Evolutionary conservation across 2,113 vertebrate species (phyloP).

Genomic region (Uria lomvia): DNA sequence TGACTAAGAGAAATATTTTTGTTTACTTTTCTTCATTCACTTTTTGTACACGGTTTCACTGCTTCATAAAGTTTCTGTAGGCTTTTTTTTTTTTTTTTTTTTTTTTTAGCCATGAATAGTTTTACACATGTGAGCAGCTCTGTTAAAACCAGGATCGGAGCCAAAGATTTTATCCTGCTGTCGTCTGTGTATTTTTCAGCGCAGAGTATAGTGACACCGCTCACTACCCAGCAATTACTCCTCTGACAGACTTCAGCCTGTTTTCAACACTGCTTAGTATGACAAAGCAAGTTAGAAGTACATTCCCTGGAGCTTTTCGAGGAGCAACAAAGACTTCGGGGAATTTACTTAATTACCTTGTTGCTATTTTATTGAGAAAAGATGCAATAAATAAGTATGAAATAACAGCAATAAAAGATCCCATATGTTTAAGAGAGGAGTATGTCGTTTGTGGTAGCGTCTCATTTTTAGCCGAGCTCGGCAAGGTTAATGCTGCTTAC

Average conservation of each 20-base stretch:
- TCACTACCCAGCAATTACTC: background rate
- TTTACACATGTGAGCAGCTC: background rate
- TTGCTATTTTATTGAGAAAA: constrained; percentile 1
- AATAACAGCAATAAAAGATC: background rate
- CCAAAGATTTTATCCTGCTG: constrained; percentile 18
- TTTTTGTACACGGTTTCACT: background rate
- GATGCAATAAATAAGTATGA: background rate
- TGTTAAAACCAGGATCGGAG: background rate
- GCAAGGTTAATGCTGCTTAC: background rate
- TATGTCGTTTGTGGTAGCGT: background rate
- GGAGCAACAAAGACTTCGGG: background rate
- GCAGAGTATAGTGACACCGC: background rate
- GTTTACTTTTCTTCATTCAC: background rate
- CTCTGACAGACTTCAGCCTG: background rate
- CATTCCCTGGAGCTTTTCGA: background rate
- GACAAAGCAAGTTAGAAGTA: background rate
- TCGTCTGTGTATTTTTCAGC: background rate
- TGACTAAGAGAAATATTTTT: background rate
- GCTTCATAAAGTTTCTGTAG: background rate
- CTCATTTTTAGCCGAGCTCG: background rate
- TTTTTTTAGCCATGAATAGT: background rate
- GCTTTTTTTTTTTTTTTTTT: background rate
- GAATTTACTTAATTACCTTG: background rate
- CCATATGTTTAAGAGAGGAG: background rate
- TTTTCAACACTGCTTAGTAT: background rate